Percentiles rank a stretch among this genome's conserved stretches.
Conservation (phyloP, 2,888 invertebrate genomes). For the Sminthurinus aureus region DNA sequence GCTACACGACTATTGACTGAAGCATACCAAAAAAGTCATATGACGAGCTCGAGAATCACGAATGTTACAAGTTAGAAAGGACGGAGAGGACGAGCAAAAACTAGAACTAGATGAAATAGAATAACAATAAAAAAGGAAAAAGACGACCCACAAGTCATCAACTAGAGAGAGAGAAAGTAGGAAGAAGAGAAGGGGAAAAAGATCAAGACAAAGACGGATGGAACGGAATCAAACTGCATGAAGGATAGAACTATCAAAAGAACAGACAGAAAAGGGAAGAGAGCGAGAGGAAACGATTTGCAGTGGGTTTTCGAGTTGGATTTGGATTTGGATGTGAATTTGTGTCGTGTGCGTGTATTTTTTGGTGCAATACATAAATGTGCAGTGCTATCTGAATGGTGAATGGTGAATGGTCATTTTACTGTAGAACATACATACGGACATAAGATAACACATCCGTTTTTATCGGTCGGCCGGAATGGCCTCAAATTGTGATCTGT, state of each 20-base stretch:
- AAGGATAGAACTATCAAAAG: no score
- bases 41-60: not conserved
- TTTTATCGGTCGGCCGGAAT: constrained; percentile 43
- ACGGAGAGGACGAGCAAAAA: constrained; percentile 9
- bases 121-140: constrained; percentile 32
- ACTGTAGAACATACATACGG: not conserved
- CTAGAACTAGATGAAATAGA: constrained; percentile 8
- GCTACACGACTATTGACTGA: not conserved
- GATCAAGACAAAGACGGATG: no score
- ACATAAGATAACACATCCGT: constrained; percentile 26
- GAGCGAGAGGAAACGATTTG: not conserved
- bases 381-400: no score
- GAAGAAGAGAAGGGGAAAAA: not conserved
- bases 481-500: constrained; percentile 41
- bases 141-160: constrained; percentile 2
- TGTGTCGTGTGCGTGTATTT: no score
- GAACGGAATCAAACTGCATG: not conserved
- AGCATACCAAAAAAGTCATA: constrained; percentile 18
- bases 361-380: no score
- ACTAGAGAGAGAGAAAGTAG: constrained; percentile 5
- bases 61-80: constrained; percentile 1
- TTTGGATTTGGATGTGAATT: no score
- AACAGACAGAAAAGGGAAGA: not conserved
- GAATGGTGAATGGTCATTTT: no score
- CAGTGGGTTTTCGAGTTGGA: not conserved